Evolutionary conservation across 2,888 invertebrate genomes (phyloP), one percentile per base, ranked within the genome.

Genomic region (Lasiommata megera): DNA sequence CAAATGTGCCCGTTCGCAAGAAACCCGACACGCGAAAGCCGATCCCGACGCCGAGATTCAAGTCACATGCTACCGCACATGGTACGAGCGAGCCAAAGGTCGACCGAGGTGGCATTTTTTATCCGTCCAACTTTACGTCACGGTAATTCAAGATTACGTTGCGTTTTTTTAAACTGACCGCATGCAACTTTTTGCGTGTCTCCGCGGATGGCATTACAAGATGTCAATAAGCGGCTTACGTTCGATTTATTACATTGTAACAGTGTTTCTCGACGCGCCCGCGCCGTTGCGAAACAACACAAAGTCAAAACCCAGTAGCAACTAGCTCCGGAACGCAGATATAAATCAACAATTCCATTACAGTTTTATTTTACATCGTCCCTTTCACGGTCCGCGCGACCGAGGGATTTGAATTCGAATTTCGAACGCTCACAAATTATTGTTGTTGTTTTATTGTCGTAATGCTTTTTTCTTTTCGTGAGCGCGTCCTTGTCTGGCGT

Each of bases 381-480:
- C 80, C 80, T 84, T 86, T 82, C 84, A 85, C 83, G 83, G 82
- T 77, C 73, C 74, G 52, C 23, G 55, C 54, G 54, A 51, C 36
- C 54, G 41, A 58, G 58, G 58, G 55, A 58, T 55, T 61, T 43
- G 68, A 68, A 66, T 67, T 66, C 69, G 71, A 81, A 79, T 34
- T 34, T 82, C 79, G 83, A 85, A 80, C 84, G 82, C 77, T 85
- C 85, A 86, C 84, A 88, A 89, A 87, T 88, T 86, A 84, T 85
- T 84, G 82, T 77, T 73, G 80, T 85, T 85, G 78, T 86, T 85
- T 87, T 87, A 82, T 84, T 79, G 76, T 77, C 75, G 71, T 72
- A 66, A 70, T 68, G 29, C 68, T 75, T 79, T 79, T 78, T 78
- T 77, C 68, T 69, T 72, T 56, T 62, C 51, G 54, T 59, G 40